phyloP scores from a whole-genome alignment of 2,888 invertebrate genomes.

The Lucinisca nassula region DNA sequence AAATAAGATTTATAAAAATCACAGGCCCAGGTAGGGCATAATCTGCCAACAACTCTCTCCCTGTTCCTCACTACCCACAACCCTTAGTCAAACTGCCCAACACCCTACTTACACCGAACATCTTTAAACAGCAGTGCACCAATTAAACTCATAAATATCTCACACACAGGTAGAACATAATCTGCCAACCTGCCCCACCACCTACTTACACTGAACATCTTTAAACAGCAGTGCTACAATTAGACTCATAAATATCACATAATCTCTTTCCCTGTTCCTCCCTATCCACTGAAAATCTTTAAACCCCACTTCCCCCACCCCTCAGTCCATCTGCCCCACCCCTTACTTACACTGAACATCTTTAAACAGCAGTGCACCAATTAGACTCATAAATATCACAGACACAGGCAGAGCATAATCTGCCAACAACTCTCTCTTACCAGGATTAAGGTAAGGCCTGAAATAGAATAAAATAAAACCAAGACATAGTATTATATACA shows the following conservation, averaged over 20 bases:
- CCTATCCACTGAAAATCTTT: too few species aligned
- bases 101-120: conserved; percentile 79
- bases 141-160: conserved; percentile 90
- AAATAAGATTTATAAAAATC: conserved; percentile 90
- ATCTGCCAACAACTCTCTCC: conserved; percentile 90
- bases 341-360: conserved; percentile 79
- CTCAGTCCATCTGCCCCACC: too few species aligned
- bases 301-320: too few species aligned
- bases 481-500: too few species aligned
- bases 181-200: conserved; percentile 90
- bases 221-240: conserved; percentile 90
- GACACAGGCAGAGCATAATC: conserved; percentile 91
- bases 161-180: conserved; percentile 90
- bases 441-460: conserved; percentile 89
- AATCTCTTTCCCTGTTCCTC: not conserved
- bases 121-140: conserved; percentile 89
- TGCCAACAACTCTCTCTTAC: conserved; percentile 90
- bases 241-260: conserved; percentile 90
- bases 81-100: too few species aligned
- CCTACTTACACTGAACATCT: conserved; percentile 80
- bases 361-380: conserved; percentile 89
- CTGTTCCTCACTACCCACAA: too few species aligned
- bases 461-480: too few species aligned
- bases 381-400: conserved; percentile 90
- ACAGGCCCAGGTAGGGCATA: conserved; percentile 91